Percentiles rank a stretch among this genome's conserved stretches.
Evolutionary conservation across 1,140 invertebrate genomes (phyloP).

Genomic region (Cyphomyrmex costatus): DNA sequence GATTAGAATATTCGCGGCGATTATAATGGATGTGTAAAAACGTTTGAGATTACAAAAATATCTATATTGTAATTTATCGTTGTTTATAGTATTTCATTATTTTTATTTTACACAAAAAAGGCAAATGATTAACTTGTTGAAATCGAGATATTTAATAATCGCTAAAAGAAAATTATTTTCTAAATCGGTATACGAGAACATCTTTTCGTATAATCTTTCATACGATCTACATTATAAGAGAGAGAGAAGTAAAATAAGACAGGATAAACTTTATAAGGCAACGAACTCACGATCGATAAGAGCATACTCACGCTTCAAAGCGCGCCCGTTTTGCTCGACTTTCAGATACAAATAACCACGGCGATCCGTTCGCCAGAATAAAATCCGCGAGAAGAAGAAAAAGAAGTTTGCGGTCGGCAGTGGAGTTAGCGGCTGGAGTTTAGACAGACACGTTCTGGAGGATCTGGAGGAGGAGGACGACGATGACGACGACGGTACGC

Average conservation of each 20-base stretch:
- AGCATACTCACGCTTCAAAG: slow-evolving; percentile 56
- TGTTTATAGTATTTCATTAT: neutral
- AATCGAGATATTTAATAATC: neutral
- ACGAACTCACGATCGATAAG: slow-evolving; percentile 46
- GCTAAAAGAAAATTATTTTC: neutral
- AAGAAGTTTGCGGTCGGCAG: slow-evolving; percentile 67
- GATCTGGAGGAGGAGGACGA: slow-evolving; percentile 77
- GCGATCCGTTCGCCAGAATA: slow-evolving; percentile 81
- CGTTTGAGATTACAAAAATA: neutral
- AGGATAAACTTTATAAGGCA: slow-evolving; percentile 10
- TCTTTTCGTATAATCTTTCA: slow-evolving; percentile 13
- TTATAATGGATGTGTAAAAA: slow-evolving; percentile 24
- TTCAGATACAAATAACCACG: slow-evolving; percentile 86
- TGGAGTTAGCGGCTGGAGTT: slow-evolving; percentile 60
- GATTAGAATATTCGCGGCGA: slow-evolving; percentile 31
- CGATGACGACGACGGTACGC: slow-evolving; percentile 66
- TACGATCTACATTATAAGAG: neutral
- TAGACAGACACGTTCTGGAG: slow-evolving; percentile 75
- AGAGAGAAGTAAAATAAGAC: slow-evolving; percentile 23
- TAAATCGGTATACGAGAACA: neutral
- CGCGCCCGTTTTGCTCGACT: slow-evolving; percentile 35
- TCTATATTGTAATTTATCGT: neutral
- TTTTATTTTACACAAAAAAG: neutral
- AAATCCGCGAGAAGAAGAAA: slow-evolving; percentile 67
- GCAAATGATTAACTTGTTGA: neutral